These are phyloP conservation scores for Athalia circularis DNA, from an alignment of 2,888 invertebrate genomes.

Conservation along the genomic window DNA sequence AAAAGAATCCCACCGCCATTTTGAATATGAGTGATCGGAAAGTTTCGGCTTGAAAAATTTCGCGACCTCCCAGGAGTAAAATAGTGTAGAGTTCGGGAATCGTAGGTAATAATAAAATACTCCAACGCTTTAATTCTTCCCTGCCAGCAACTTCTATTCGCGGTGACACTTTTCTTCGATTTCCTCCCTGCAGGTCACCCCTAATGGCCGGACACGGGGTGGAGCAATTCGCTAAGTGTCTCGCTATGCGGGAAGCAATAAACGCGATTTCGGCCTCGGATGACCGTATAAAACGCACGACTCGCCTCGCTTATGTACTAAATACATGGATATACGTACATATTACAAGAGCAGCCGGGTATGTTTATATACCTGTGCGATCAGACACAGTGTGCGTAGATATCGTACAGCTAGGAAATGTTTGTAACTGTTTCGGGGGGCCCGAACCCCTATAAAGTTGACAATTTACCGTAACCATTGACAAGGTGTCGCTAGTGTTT, in stretches of 20 bases:
- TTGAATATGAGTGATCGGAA: too few species aligned
- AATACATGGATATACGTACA: too few species aligned
- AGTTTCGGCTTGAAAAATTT: background rate
- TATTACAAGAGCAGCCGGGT: too few species aligned
- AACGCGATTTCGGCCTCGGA: conserved; percentile 38
- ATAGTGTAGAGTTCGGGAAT: background rate
- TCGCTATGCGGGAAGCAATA: conserved; percentile 40
- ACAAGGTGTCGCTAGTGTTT: background rate
- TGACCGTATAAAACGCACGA: conserved; percentile 9
- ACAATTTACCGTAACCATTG: conserved; percentile 25
- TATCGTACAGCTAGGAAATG: background rate
- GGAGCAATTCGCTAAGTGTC: conserved; percentile 42
- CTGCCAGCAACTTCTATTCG: background rate
- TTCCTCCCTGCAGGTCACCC: conserved; percentile 31
- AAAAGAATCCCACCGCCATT: too few species aligned
- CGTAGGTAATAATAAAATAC: background rate
- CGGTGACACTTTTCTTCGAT: conserved; percentile 32
- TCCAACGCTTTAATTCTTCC: conserved; percentile 1
- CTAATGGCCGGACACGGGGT: conserved; percentile 33
- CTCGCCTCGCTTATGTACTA: too few species aligned
- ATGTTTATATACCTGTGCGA: background rate
- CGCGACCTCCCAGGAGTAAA: background rate
- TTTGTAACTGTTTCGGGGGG: background rate
- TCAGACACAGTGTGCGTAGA: background rate
- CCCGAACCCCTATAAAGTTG: conserved; percentile 23